Base-by-base conservation (phyloP, 2,797 vertebrate species). In the Platalea minor region DNA sequence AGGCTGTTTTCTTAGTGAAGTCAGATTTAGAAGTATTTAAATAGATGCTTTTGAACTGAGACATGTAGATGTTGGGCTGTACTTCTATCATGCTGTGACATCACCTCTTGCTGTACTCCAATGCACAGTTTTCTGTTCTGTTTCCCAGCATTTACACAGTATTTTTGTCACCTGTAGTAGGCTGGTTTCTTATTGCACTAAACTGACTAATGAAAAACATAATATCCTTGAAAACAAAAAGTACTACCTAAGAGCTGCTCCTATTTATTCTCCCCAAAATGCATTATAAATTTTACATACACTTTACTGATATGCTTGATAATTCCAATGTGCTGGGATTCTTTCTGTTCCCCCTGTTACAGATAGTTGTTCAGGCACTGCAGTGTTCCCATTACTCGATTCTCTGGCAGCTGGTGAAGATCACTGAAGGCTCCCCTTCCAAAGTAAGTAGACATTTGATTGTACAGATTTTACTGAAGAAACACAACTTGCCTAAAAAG, bases 301-400 rank as follows among this genome's bases (percentile, higher is more conserved):
- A 1, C 57, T 56, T 50, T 41, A 14, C 68, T 72, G 75, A 33
- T 79, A 17, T 0, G 3, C 43, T 39, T 67, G 41, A 0, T 86
- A 8, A 57, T 86, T 83, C 76, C 69, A 61, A 0, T 8, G 25
- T 61, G 73, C 82, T 95, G 74, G 19, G 12, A 84, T 87, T 79
- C 84, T 96, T 77, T 88, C 64, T 96, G 39, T 89, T 88, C 56
- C 54, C 76, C 97, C 94, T 98, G 65, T 97, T 98, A 75, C 97
- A 99, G 99, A 99, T 99, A 39, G 99, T 99, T 50, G 99, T 99
- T 85, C 99, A 99, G 98, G 99, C 99, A 68, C 98, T 99, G 96
- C 99, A 99, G 97, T 99, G 99, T 97, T 99, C 99, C 84, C 99
- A 99, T 98, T 99, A 99, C 98, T 99, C 99, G 83, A 99, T 99